Evolutionary conservation across 2,797 vertebrate genomes (phyloP), one percentile per base, ranked within the genome.

Genomic region (Channa striata): DNA sequence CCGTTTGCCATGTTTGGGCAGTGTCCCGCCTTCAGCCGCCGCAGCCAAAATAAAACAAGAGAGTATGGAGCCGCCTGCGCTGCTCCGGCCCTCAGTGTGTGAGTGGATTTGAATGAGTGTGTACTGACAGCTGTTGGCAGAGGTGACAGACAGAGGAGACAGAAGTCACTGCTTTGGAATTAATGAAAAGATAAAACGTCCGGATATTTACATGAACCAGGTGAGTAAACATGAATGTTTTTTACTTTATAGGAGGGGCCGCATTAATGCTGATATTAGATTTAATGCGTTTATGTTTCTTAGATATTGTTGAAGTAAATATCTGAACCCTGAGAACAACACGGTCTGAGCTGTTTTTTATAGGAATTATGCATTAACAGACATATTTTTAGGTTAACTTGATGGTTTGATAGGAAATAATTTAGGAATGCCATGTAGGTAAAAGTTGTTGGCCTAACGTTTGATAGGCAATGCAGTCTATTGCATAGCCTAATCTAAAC

Each of bases 1-100:
- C 85, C 65, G 63, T 76, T 87, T 43, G 70, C 95, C 94, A 94
- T 94, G 17, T 95, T 91, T 94, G 95, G 94, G 70, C 78, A 80
- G 16, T 1, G 78, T 7, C 81, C 83, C 91, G 84, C 94, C 92
- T 59, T 65, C 60, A 57, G 65, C 77, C 68, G 68, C 77, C 54
- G 58, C 67, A 72, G 72, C 63, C 81, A 91, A 90, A 91, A 91
- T 92, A 92, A 87, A 91, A 82, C 79, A 78, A 85, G 81, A 82
- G 80, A 81, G 75, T 79, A 79, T 85, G 85, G 59, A 81, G 70
- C 19, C 20, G 16, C 23, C 68, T 57, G 77, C 54, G 34, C 75
- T 13, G 72, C 59, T 86, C 70, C 60, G 76, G 84, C 68, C 77
- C 74, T 64, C 65, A 68, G 82, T 58, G 76, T 72, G 80, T 81